phyloP scores from a whole-genome alignment of 2,797 vertebrate species.

The Danio aesculapii region DNA sequence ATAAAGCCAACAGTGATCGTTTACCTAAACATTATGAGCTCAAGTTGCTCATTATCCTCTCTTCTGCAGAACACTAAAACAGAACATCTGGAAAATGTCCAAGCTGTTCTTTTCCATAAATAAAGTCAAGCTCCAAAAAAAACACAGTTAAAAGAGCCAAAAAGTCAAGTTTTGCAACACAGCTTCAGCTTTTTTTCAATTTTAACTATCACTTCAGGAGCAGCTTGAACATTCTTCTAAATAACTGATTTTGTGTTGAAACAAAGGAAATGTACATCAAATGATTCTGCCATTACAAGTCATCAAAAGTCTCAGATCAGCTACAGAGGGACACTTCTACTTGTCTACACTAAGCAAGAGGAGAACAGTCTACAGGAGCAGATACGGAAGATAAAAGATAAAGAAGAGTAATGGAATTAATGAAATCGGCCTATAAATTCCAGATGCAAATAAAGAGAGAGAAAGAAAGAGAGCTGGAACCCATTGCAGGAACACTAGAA shows the following conservation, averaged over 20 bases:
- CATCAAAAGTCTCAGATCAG: slow-evolving; percentile 37
- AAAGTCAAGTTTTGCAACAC: too few relatives aligned
- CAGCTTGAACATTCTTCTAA: not conserved
- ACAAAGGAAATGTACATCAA: not conserved
- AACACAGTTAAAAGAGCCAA: not conserved
- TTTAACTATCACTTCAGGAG: not conserved
- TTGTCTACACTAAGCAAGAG: slow-evolving; percentile 39
- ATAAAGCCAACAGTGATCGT: not conserved
- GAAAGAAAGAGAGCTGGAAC: slow-evolving; percentile 11
- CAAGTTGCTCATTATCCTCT: not conserved
- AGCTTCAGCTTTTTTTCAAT: not conserved
- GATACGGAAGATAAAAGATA: slow-evolving; percentile 63
- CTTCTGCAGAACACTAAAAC: not conserved
- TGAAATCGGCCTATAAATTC: slow-evolving; percentile 75
- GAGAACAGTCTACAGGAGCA: slow-evolving; percentile 32
- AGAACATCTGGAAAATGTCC: not conserved
- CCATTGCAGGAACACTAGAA: slow-evolving; percentile 12
- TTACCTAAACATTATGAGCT: not conserved
- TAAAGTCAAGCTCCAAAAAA: not conserved
- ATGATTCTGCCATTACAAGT: not conserved
- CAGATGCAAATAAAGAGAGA: slow-evolving; percentile 81
- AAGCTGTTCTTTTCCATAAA: not conserved
- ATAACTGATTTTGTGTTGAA: too few relatives aligned
- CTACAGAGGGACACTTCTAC: slow-evolving; percentile 13
- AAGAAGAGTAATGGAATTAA: slow-evolving; percentile 34